Evolutionary conservation across 2,113 vertebrate species (phyloP).

Genomic region (Diadophis punctatus): DNA sequence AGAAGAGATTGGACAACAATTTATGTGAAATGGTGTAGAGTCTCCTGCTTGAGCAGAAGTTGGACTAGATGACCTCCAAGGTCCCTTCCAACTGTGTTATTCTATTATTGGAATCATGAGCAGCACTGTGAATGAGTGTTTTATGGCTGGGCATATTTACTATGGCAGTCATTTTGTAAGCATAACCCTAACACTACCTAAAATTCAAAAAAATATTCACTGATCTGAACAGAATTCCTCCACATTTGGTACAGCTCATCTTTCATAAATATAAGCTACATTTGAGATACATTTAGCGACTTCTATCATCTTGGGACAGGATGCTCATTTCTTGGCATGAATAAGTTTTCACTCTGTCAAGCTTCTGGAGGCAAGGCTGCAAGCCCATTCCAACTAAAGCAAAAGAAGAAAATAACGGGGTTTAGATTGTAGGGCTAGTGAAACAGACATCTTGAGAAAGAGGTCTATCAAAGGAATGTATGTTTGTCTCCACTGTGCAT

Average conservation of each 20-base stretch:
- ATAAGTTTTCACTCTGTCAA: neutral
- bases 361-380: too few species aligned
- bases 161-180: neutral
- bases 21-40: neutral
- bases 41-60: neutral
- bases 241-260: neutral
- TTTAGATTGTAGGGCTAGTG: neutral
- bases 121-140: neutral
- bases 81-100: neutral
- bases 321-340: neutral
- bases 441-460: neutral
- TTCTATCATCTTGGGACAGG: neutral
- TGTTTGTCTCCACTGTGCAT: slow-evolving; percentile 9
- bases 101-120: neutral
- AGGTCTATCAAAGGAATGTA: neutral
- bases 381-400: neutral
- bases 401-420: neutral
- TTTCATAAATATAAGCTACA: neutral
- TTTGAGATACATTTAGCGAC: neutral
- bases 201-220: neutral
- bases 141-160: neutral
- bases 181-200: neutral
- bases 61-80: neutral
- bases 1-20: neutral
- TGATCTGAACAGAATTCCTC: neutral